Base-by-base conservation (phyloP, 1,140 invertebrate species). In the Popillia japonica region DNA sequence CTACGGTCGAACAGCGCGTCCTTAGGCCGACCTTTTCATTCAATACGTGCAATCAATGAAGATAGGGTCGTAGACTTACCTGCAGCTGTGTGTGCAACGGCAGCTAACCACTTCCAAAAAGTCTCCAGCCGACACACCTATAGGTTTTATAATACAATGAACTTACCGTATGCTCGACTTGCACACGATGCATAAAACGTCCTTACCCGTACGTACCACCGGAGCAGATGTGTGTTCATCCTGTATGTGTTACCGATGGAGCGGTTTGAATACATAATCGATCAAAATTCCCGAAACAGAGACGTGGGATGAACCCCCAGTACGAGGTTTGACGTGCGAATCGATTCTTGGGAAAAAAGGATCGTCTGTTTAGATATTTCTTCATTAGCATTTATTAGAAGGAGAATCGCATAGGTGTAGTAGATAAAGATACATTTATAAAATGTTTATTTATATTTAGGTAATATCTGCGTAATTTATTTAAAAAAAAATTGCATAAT, bases 21-120 rank as follows among this genome's bases (percentile, higher is more conserved):
- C 75, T 34, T 77, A 40, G 27, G 41, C 48, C 75, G 44, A 42
- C 48, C 75, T 59, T 77, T 77, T 77, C 75, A 77, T 77, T 77
- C 75, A 77, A 77, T 77, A 61, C 75, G 59, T 59, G 59, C 48
- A 77, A 75, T 75, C 73, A 75, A 75, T 75, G 73, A 41, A 22
- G 41, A 41, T 40, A 48, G 48, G 73, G 22, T 41, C 73, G 73
- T 75, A 75, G 73, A 48, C 48, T 75, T 75, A 48, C 41, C 73
- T 48, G 48, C 48, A 55, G 48, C 48, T 55, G 48, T 55, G 48
- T 72, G 68, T 72, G 40, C 68, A 40, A 14, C 41, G 11, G 73
- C 73, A 75, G 41, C 42, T 72, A 23, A 48, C 41, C 73, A 48
- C 48, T 40, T 41, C 34, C 41, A 75, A 75, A 75, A 75, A 75